Conservation (phyloP, 2,113 vertebrate genomes). For the Felis catus region DNA sequence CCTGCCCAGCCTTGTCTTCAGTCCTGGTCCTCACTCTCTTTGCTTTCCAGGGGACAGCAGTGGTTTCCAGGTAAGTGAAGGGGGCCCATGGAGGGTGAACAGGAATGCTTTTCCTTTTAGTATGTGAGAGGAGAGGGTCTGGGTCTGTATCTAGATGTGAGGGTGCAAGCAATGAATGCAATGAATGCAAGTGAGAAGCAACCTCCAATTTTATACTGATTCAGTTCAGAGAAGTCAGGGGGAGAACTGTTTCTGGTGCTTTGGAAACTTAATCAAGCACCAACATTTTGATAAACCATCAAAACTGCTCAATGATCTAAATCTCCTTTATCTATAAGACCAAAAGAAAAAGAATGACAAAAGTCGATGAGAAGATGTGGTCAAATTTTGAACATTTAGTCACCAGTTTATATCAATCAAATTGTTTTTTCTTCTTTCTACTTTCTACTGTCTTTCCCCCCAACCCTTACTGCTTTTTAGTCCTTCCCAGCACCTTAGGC, state of each 20-base stretch:
- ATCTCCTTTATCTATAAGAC: background rate
- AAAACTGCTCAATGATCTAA: background rate
- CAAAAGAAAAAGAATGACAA: background rate
- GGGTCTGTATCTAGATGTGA: background rate
- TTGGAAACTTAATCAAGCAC: background rate
- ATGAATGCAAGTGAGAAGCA: background rate
- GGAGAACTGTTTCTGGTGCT: background rate
- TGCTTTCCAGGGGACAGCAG: background rate
- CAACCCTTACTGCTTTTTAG: background rate
- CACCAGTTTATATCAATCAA: background rate
- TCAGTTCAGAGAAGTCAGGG: background rate
- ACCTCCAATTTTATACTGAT: background rate
- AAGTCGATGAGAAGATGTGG: background rate
- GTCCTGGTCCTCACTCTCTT: background rate
- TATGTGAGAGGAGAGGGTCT: background rate
- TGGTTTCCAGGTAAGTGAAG: slow-evolving; percentile 39
- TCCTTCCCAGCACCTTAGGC: background rate
- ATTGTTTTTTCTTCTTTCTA: background rate
- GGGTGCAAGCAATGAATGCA: background rate
- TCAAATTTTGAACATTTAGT: background rate
- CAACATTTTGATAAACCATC: background rate
- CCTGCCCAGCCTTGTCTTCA: background rate
- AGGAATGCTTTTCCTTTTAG: background rate
- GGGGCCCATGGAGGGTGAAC: background rate
- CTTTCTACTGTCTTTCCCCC: background rate